Evolutionary conservation across 2,888 invertebrate species (phyloP).

Genomic region (Sinohyriopsis cumingii): DNA sequence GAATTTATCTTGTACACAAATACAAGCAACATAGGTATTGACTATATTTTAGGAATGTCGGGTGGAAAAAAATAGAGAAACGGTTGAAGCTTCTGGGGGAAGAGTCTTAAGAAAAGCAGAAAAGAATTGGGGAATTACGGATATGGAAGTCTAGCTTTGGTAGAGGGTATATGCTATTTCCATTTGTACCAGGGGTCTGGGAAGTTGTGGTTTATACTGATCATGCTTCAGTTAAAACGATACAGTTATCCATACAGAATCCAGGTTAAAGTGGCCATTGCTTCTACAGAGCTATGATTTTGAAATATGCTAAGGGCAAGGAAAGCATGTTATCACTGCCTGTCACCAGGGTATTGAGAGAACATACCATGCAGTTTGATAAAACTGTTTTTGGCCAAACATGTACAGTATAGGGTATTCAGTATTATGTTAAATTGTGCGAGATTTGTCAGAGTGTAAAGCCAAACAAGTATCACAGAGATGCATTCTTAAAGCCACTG

Average conservation of each 20-base stretch:
- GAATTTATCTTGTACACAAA: slow-evolving; percentile 27
- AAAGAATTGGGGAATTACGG: no score
- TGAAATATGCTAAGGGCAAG: slow-evolving; percentile 3
- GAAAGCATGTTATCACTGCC: slow-evolving; percentile 10
- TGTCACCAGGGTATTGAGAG: slow-evolving; percentile 18
- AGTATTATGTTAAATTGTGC: neutral
- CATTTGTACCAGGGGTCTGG: slow-evolving; percentile 23
- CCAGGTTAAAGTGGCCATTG: slow-evolving; percentile 32
- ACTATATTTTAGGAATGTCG: slow-evolving; percentile 8
- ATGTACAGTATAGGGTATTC: slow-evolving; percentile 10
- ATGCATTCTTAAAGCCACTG: slow-evolving; percentile 22
- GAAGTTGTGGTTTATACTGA: slow-evolving; percentile 24
- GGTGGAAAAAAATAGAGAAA: slow-evolving; percentile 18
- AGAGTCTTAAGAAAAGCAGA: no score
- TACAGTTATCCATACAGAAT: slow-evolving; percentile 10
- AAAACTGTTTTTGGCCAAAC: slow-evolving; percentile 18
- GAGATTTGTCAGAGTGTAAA: slow-evolving; percentile 15
- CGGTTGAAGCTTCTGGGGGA: no score
- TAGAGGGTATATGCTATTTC: slow-evolving; percentile 22
- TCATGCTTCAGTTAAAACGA: slow-evolving; percentile 22
- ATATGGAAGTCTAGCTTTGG: slow-evolving; percentile 9
- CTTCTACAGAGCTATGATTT: slow-evolving; percentile 24
- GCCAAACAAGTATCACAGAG: slow-evolving; percentile 3
- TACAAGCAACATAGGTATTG: slow-evolving; percentile 24
- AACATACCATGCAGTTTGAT: slow-evolving; percentile 15